Evolutionary conservation across 2,113 vertebrate genomes (phyloP), one percentile per base, ranked within the genome.

Genomic region (Panthera uncia): DNA sequence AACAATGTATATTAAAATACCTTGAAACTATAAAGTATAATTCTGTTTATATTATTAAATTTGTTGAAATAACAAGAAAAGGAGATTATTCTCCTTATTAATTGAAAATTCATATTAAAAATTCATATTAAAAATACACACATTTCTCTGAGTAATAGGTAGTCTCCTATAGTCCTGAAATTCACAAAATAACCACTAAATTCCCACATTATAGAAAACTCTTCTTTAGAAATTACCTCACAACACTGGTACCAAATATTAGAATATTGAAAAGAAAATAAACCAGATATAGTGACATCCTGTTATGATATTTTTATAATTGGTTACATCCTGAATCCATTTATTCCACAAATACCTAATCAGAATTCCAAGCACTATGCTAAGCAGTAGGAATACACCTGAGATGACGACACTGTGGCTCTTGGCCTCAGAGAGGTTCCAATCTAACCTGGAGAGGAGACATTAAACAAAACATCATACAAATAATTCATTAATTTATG

Each of bases 191-290:
- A 14, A 85, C 16, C 79, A 71, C n/a, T 63, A 41, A 90, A 84
- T 38, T 19, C 29, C 74, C 76, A n/a, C n/a, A 79, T 71, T 73
- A 93, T 8, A 94, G 38, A 86, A 94, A 93, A 91, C 36, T 86
- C 50, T 57, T 89, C 38, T 93, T 94, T 90, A 79, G 36, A 89
- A 93, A 83, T 80, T 92, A 96, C 15, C 21, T 50, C 82, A 74
- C 69, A 82, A 95, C 85, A 4, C 31, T 89, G 65, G 41, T 36
- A 74, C 19, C 48, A 98, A 93, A 95, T 65, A 89, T 57, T 71
- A 55, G 19, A 81, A 82, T 79, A 52, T 0, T 68, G 18, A 29
- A 71, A 14, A 88, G 27, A 85, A 96, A 95, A 95, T 48, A n/a
- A 85, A n/a, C 36, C 87, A 74, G 33, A 73, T 78, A 84, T 4